Evolutionary conservation across 2,797 vertebrate species (phyloP), one percentile per base, ranked within the genome.

Genomic region (Melopsittacus undulatus): DNA sequence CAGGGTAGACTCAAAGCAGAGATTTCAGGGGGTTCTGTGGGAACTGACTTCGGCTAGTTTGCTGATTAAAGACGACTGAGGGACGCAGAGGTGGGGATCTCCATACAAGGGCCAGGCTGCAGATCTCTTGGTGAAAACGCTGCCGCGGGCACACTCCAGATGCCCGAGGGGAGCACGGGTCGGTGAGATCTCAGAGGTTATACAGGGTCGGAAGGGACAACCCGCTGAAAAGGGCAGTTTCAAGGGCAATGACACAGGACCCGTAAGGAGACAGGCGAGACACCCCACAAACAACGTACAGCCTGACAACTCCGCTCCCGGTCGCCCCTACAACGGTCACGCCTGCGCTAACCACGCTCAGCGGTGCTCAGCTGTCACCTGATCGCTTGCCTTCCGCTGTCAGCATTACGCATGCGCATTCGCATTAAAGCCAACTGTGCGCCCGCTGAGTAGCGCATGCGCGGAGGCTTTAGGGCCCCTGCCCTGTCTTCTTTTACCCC

Each of bases 301-400:
- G 2, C 7, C 17, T 2, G 5, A 7, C 11, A 4, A 0, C 5
- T 11, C 16, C 10, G 2, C 2, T 7, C 5, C 16, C 17, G 0
- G 1, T 0, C 2, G 3, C 9, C 9, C 9, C 21, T 10, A 3
- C 56, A 23, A 7, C 1, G 2, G 13, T n/a, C 14, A 2, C n/a
- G 9, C n/a, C 19, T 20, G 18, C 30, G 8, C 19, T 9, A 30
- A 32, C 19, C 20, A 7, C 51, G 5, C 7, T 8, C 9, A 34
- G 13, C 46, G 2, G 9, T 11, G 11, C 59, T 2, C 26, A 2
- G 19, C 19, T 5, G 29, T 29, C 18, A 8, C 51, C 29, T 5
- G 51, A 52, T 29, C 8, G 4, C 26, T 5, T 26, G 3, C 6
- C 6, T 16, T 1, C 56, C 3, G 6, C 56, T 1, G 54, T n/a